Evolutionary conservation across 2,113 vertebrate genomes (phyloP).

Genomic region (Chaenogobius annularis): DNA sequence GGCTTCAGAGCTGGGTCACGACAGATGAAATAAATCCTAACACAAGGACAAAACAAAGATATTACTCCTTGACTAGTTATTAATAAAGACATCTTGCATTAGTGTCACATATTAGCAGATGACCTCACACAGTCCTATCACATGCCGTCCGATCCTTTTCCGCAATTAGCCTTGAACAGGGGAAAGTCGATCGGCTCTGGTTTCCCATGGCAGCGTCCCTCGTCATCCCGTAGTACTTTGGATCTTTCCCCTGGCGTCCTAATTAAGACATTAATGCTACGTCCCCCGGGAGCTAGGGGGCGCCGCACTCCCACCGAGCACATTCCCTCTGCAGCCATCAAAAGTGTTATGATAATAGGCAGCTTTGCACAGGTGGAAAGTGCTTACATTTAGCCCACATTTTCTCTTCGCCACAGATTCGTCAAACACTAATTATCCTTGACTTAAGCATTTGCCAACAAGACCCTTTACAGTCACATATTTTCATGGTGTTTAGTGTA

Average conservation of each 20-base stretch:
- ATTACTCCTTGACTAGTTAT: not conserved
- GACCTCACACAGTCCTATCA: constrained; percentile 65
- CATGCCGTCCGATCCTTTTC: constrained; percentile 66
- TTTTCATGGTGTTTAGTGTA: constrained; percentile 13
- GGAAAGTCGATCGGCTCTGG: constrained; percentile 79
- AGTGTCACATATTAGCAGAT: constrained; percentile 63
- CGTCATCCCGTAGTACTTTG: constrained; percentile 76
- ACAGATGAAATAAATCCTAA: not conserved
- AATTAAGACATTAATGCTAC: constrained; percentile 82
- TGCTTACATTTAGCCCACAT: constrained; percentile 61
- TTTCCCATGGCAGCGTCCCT: constrained; percentile 75
- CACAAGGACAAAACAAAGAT: not conserved
- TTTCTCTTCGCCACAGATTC: constrained; percentile 47
- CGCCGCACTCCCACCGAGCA: constrained; percentile 58
- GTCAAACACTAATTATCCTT: constrained; percentile 44
- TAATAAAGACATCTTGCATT: constrained; percentile 45
- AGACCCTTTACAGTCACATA: constrained; percentile 23
- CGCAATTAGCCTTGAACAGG: constrained; percentile 81
- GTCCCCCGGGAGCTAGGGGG: constrained; percentile 68
- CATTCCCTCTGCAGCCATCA: constrained; percentile 65
- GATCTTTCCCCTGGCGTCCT: constrained; percentile 78
- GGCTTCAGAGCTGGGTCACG: too few relatives aligned
- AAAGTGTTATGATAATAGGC: constrained; percentile 73
- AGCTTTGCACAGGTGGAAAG: constrained; percentile 77
- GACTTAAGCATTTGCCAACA: constrained; percentile 35